phyloP scores from a whole-genome alignment of 2,888 invertebrate species.

The Euproctis similis region DNA sequence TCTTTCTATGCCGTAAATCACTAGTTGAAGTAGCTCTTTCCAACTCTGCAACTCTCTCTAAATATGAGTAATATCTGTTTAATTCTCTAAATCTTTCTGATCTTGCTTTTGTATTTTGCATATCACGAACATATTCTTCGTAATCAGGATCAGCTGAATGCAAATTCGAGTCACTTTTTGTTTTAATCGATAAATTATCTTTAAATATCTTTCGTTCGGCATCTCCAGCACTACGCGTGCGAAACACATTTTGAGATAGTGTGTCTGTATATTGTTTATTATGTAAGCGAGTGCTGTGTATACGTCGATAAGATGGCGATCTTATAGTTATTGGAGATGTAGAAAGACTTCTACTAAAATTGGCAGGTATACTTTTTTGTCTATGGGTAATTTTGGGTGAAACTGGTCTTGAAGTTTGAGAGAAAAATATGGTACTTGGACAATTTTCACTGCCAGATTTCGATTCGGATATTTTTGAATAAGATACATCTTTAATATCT shows the following conservation, averaged over 20 bases:
- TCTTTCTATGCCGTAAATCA: conserved; percentile 82
- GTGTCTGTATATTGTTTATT: conserved; percentile 43
- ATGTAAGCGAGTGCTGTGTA: conserved; percentile 68
- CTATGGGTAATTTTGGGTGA: conserved; percentile 56
- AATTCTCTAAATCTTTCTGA: conserved; percentile 89
- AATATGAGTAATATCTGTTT: conserved; percentile 87
- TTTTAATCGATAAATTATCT: conserved; percentile 30
- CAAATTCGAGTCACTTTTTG: conserved; percentile 56
- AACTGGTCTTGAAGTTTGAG: conserved; percentile 58
- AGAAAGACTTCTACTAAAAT: conserved; percentile 58
- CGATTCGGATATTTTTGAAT: conserved; percentile 25
- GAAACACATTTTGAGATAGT: conserved; percentile 54
- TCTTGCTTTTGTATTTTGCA: conserved; percentile 79
- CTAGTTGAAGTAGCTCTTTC: conserved; percentile 84
- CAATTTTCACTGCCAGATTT: conserved; percentile 29
- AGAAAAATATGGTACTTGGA: conserved; percentile 48
- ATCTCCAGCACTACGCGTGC: conserved; percentile 81
- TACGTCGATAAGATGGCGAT: conserved; percentile 80
- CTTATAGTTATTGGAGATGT: conserved; percentile 77
- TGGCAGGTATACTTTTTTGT: conserved; percentile 25
- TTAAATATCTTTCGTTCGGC: conserved; percentile 55
- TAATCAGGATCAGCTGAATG: conserved; percentile 76
- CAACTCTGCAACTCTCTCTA: conserved; percentile 89
- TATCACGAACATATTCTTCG: conserved; percentile 79
- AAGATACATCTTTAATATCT: too few species aligned